Evolutionary conservation across 2,888 invertebrate species (phyloP).

Genomic region (Eupeodes luniger): DNA sequence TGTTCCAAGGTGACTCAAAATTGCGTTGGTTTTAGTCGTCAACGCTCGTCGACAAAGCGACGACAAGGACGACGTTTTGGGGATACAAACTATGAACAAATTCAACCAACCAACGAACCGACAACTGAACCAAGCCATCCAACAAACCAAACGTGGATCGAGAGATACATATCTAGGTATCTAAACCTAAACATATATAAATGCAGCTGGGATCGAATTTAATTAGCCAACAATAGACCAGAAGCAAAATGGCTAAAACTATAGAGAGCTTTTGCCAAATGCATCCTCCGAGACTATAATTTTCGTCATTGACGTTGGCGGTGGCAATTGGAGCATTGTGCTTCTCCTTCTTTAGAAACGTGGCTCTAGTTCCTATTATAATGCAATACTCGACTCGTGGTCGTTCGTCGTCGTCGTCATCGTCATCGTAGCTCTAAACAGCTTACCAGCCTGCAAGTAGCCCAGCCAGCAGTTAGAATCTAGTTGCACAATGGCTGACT

Average conservation of each 20-base stretch:
- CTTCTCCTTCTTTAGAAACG: constrained; percentile 23
- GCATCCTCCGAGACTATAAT: constrained; percentile 48
- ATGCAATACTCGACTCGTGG: constrained; percentile 1
- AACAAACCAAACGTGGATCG: background rate
- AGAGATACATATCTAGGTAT: background rate
- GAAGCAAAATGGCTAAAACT: constrained; percentile 38
- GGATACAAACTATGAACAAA: background rate
- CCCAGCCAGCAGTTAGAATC: background rate
- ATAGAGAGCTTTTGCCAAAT: constrained; percentile 29
- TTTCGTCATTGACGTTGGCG: constrained; percentile 59
- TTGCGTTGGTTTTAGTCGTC: constrained; percentile 5
- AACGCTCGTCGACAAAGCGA: background rate
- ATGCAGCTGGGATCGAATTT: constrained; percentile 60
- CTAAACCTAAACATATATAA: background rate
- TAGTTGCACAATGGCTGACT: constrained; percentile 30
- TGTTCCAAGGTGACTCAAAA: constrained; percentile 45
- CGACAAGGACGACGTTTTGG: background rate
- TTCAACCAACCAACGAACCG: background rate
- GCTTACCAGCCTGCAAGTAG: background rate
- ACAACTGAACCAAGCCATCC: background rate
- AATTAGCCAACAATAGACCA: constrained; percentile 71
- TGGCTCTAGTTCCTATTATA: constrained; percentile 20
- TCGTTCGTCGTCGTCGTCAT: too few relatives aligned
- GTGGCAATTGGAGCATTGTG: constrained; percentile 63
- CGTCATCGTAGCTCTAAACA: background rate